Evolutionary conservation across 2,888 invertebrate genomes (phyloP), one percentile per base, ranked within the genome.

Genomic region (Amiota communis): DNA sequence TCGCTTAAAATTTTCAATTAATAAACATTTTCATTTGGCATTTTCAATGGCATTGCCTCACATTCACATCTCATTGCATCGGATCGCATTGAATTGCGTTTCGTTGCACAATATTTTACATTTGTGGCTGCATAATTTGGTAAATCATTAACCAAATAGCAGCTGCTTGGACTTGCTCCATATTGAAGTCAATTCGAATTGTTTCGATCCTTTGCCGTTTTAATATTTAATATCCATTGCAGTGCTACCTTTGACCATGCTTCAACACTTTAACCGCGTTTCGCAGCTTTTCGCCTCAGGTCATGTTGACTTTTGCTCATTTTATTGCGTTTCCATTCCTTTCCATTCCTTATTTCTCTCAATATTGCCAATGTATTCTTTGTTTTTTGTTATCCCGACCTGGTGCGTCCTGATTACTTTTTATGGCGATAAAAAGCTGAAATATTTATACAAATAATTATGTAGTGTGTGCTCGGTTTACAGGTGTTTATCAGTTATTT

Each of bases 41-140:
- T 9, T 51, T 67, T 49, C 10, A 15, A 15, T 13, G 70, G 47
- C 46, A n/a, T 56, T 47, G n/a, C 64, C 53, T 23, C 36, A 36
- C 36, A 36, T 36, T n/a, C 36, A 36, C 36, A 6, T 36, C 2
- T 36, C 36, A 36, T 6, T 36, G 36, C 3, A 36, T 36, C 6
- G 2, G 2, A 36, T 53, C 53, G 64, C 13, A 36, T 13, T 20
- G 73, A 51, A 71, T 71, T 70, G 76, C 74, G 73, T 23, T 77
- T 80, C 20, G 46, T 59, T 59, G 59, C 59, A 17, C 20, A 59
- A 74, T 81, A 83, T 83, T 83, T 82, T 79, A 83, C 84, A 83
- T 82, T 83, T 83, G 83, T 72, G 84, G 83, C 82, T 77, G 77
- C 79, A 83, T 84, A 84, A 83, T 83, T 83, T 83, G 84, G 84